Percentiles rank a stretch among this genome's conserved stretches.
These are phyloP conservation scores for Microcebus ravelobensis DNA, from an alignment of 2,113 vertebrate genomes.

Conservation along the genomic window DNA sequence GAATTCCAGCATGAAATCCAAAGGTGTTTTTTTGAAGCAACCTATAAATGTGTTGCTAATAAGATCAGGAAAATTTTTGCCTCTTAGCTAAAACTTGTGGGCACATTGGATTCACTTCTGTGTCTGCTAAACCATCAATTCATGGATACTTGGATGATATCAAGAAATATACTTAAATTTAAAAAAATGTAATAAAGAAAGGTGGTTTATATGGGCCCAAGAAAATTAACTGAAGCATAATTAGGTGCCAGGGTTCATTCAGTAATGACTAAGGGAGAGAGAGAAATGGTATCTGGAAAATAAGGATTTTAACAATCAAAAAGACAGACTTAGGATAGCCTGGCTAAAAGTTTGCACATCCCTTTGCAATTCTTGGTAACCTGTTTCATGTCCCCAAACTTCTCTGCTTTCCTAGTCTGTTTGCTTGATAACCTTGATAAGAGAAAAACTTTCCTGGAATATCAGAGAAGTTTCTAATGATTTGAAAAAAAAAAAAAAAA, in stretches of 20 bases:
- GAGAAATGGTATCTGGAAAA: background rate
- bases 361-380: background rate
- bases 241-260: background rate
- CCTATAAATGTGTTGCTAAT: background rate
- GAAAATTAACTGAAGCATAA: background rate
- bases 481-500: slow-evolving; percentile 14
- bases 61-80: background rate
- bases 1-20: background rate
- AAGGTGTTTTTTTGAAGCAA: background rate
- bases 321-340: background rate
- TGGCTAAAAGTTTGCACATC: background rate
- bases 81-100: background rate
- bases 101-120: no score
- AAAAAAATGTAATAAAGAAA: background rate
- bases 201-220: background rate
- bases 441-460: background rate
- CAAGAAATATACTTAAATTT: background rate
- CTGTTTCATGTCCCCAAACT: background rate
- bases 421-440: background rate
- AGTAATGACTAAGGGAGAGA: background rate
- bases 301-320: background rate
- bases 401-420: background rate
- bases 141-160: background rate
- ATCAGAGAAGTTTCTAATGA: background rate
- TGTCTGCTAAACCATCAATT: no score